Conservation (phyloP, 2,888 invertebrate species). For the Drosophila demipolita region DNA sequence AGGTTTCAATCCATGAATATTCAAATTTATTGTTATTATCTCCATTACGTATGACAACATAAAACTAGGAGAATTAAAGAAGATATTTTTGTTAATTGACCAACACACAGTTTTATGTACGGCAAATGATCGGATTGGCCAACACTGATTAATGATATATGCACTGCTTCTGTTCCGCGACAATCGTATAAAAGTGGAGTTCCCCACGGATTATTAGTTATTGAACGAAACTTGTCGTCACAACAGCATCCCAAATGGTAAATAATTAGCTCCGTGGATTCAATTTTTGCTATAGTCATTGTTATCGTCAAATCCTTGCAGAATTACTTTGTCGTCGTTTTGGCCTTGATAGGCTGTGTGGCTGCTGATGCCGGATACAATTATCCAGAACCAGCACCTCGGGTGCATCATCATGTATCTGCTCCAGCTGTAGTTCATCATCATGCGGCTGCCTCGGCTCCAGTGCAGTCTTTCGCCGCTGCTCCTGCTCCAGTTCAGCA, state of each 20-base stretch:
- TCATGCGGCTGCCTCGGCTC: conserved; percentile 35
- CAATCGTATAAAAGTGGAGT: conserved; percentile 68
- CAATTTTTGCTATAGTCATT: background rate
- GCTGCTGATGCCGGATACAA: conserved; percentile 65
- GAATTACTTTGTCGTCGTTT: conserved; percentile 64
- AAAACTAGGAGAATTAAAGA: conserved; percentile 27
- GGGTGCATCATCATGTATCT: conserved; percentile 6
- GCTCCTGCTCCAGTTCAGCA: conserved; percentile 41
- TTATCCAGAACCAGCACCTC: conserved; percentile 44
- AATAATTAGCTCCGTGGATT: conserved; percentile 29
- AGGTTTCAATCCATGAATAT: conserved; percentile 55
- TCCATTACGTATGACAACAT: conserved; percentile 41
- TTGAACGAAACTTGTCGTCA: conserved; percentile 61
- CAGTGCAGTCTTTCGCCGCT: conserved; percentile 5
- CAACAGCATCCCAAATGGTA: conserved; percentile 65
- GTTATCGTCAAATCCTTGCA: conserved; percentile 23
- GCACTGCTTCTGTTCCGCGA: conserved; percentile 69
- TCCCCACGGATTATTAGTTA: conserved; percentile 37
- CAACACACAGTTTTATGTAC: background rate
- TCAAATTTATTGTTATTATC: conserved; percentile 15
- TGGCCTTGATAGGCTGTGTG: conserved; percentile 66
- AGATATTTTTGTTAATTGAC: conserved; percentile 11
- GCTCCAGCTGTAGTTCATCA: conserved; percentile 19
- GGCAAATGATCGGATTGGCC: conserved; percentile 9
- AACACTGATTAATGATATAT: conserved; percentile 70